These are phyloP conservation scores for Rutpela maculata DNA, from an alignment of 2,888 invertebrate genomes.

Conservation along the genomic window DNA sequence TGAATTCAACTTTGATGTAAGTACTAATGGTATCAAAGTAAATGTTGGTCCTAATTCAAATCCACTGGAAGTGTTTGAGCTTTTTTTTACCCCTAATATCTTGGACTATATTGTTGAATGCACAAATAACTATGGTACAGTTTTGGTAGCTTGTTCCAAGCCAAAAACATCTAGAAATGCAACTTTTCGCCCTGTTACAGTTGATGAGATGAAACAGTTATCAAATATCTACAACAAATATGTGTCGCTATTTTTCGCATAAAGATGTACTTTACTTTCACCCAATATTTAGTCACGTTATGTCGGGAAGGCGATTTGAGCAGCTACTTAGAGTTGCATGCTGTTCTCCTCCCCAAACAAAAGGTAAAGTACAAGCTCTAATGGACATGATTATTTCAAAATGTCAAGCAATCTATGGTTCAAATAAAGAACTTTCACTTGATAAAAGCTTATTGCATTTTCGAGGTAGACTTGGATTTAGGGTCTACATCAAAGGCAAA, in stretches of 20 bases:
- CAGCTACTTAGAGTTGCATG: constrained; percentile 33
- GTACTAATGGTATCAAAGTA: no score
- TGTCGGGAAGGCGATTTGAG: no score
- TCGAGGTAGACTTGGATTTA: no score
- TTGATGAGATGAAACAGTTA: constrained; percentile 44
- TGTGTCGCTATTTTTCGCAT: constrained; percentile 28
- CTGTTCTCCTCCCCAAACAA: background rate
- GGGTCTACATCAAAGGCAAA: background rate
- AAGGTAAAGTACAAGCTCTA: constrained; percentile 37
- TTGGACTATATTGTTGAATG: constrained; percentile 20
- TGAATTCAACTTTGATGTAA: constrained; percentile 41
- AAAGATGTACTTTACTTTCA: constrained; percentile 32
- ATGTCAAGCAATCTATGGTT: background rate
- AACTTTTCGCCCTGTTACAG: background rate
- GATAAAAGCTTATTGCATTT: background rate
- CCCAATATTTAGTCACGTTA: constrained; percentile 30
- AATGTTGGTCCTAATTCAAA: no score
- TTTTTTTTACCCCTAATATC: constrained; percentile 24
- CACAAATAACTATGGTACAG: constrained; percentile 32
- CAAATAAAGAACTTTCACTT: background rate
- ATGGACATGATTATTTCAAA: constrained; percentile 11
- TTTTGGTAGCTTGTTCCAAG: background rate
- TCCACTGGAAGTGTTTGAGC: no score
- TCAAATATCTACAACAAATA: constrained; percentile 32
- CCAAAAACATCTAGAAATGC: constrained; percentile 8